A percentile compares a stretch with the other conserved stretches of the same genome.
Conservation (phyloP, 2,888 invertebrate species). For the Troglohyphantes excavatus region DNA sequence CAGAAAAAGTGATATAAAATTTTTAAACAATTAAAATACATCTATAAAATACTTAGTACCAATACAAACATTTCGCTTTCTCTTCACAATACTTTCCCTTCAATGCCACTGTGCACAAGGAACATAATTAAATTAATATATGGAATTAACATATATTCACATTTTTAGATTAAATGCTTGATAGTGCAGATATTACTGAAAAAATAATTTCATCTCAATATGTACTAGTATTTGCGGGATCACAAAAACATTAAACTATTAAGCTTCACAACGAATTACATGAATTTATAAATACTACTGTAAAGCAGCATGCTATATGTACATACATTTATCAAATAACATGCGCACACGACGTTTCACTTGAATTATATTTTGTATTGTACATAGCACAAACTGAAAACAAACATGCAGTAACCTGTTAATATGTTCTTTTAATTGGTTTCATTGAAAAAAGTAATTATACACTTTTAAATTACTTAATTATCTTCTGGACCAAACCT, state of each 20-base stretch:
- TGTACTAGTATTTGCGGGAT: background rate
- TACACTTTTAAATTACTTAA: background rate
- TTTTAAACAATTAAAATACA: background rate
- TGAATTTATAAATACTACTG: background rate
- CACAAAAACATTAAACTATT: background rate
- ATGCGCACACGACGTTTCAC: background rate
- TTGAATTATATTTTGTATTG: constrained; percentile 19
- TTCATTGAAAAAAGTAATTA: no score
- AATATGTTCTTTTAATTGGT: no score
- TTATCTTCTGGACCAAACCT: no score
- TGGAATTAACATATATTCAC: background rate
- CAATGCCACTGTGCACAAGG: background rate
- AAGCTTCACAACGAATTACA: background rate
- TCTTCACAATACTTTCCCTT: background rate
- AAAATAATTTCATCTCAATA: background rate
- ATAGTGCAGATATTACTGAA: background rate
- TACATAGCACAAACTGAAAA: background rate
- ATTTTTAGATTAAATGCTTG: background rate
- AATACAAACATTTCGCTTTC: background rate
- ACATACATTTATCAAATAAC: background rate
- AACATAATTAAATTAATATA: background rate
- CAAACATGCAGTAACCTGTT: no score
- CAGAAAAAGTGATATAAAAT: background rate
- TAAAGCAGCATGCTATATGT: constrained; percentile 9
- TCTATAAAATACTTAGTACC: background rate